Evolutionary conservation across 2,113 vertebrate species (phyloP), one percentile per base, ranked within the genome.

Genomic region (Otolemur garnettii): DNA sequence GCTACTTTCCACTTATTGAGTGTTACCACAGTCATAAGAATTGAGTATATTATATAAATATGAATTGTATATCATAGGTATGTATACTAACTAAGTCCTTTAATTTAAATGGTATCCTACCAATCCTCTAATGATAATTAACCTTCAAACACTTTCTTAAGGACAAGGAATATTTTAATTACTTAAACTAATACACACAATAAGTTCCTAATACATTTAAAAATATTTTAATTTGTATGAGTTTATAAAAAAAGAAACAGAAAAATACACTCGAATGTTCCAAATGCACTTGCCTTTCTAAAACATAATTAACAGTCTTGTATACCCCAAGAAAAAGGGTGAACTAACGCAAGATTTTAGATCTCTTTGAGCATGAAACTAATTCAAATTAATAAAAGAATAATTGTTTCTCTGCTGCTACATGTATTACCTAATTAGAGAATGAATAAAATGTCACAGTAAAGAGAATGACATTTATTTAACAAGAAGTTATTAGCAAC

Each of bases 371-470:
- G 77, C 78, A 96, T 87, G 88, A 97, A 97, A 96, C 95, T 98
- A 97, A 97, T 94, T 97, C 69, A 91, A 55, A 97, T 97, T 98
- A 98, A 96, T 98, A 96, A 97, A 59, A 42, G 0, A 0, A 96
- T 97, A 98, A 98, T 97, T 97, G 69, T 50, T 64, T n/a, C 24
- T 95, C 77, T 83, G 53, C 93, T 72, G 33, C 18, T 97, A 96
- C 95, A 96, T 93, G 92, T 35, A 96, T 97, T 93, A 95, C 78
- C 86, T 98, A 97, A 98, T 98, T 98, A 98, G 93, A 94, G 74
- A 95, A 89, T 86, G 95, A 97, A 72, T 13, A 75, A 97, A 98
- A 97, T 97, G 94, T 75, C 94, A 96, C 26, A 91, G 45, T 93
- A 95, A 60, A 95, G 93, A 94, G 57, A 97, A 62, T 94, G 94